Evolutionary conservation across 2,888 invertebrate species (phyloP).

Genomic region (Campoplex nolae): DNA sequence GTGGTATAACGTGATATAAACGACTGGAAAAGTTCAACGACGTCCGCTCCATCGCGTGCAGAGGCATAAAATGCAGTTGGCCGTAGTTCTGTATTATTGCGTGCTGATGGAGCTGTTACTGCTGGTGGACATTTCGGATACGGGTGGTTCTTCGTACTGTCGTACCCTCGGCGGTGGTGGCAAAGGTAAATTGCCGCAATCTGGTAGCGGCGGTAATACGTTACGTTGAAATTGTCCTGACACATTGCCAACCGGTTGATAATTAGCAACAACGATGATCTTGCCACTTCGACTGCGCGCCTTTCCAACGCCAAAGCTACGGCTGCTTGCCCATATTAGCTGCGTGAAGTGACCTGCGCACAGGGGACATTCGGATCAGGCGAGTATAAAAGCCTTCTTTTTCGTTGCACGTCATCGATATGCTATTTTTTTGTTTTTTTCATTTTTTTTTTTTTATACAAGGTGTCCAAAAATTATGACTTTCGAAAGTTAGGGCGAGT

Average conservation of each 20-base stretch:
- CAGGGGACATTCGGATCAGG: constrained; percentile 68
- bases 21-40: constrained; percentile 64
- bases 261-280: constrained; percentile 93
- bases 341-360: constrained; percentile 93
- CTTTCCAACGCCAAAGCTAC: constrained; percentile 92
- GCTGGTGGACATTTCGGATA: constrained; percentile 75
- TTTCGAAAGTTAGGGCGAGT: not conserved
- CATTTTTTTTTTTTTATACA: not conserved
- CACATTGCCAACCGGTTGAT: constrained; percentile 92
- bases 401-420: not conserved
- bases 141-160: constrained; percentile 69
- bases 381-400: constrained; percentile 62
- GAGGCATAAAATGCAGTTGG: constrained; percentile 80
- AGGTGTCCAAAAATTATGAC: not conserved
- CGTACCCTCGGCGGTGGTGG: constrained; percentile 77
- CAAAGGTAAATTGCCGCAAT: constrained; percentile 85
- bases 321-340: constrained; percentile 92
- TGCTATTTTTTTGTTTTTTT: not conserved
- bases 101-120: constrained; percentile 76
- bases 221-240: constrained; percentile 91
- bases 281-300: constrained; percentile 92
- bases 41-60: constrained; percentile 77
- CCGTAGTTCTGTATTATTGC: constrained; percentile 79
- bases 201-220: constrained; percentile 91
- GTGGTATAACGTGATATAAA: not conserved